phyloP scores from a whole-genome alignment of 2,888 invertebrate genomes.

The Lysandra bellargus region DNA sequence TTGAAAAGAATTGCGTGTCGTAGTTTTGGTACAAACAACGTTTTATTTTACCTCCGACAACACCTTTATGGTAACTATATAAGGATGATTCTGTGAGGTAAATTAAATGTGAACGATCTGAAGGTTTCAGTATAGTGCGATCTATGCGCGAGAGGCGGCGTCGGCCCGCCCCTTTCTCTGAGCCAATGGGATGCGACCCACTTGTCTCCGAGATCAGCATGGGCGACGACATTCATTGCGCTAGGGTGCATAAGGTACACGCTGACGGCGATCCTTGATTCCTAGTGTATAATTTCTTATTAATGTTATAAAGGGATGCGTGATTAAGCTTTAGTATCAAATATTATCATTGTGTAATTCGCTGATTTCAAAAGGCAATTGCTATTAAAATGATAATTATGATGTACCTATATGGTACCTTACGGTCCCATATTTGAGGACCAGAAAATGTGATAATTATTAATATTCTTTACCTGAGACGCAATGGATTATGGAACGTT shows the following conservation, averaged over 20 bases:
- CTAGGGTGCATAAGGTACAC: not conserved
- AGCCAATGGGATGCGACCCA: slow-evolving; percentile 60
- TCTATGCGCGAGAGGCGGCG: slow-evolving; percentile 50
- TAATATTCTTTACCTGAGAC: too few relatives aligned
- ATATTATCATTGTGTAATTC: too few relatives aligned
- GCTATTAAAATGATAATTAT: too few relatives aligned
- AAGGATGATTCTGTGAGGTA: not conserved
- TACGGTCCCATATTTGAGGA: too few relatives aligned
- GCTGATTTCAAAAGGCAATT: too few relatives aligned
- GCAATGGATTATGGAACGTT: too few relatives aligned
- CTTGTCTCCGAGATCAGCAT: slow-evolving; percentile 61
- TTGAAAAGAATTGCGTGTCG: slow-evolving; percentile 29
- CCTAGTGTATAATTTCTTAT: not conserved
- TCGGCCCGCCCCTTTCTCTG: slow-evolving; percentile 65
- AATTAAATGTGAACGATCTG: not conserved
- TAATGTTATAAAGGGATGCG: not conserved
- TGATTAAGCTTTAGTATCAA: too few relatives aligned
- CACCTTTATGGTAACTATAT: not conserved
- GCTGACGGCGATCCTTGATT: not conserved
- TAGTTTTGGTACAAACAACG: not conserved
- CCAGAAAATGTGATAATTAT: too few relatives aligned
- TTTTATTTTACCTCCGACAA: not conserved
- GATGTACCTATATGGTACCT: too few relatives aligned
- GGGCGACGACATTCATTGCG: slow-evolving; percentile 42
- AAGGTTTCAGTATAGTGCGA: slow-evolving; percentile 25